phyloP scores from a whole-genome alignment of 2,113 vertebrate species.

The Hyperoodon ampullatus region DNA sequence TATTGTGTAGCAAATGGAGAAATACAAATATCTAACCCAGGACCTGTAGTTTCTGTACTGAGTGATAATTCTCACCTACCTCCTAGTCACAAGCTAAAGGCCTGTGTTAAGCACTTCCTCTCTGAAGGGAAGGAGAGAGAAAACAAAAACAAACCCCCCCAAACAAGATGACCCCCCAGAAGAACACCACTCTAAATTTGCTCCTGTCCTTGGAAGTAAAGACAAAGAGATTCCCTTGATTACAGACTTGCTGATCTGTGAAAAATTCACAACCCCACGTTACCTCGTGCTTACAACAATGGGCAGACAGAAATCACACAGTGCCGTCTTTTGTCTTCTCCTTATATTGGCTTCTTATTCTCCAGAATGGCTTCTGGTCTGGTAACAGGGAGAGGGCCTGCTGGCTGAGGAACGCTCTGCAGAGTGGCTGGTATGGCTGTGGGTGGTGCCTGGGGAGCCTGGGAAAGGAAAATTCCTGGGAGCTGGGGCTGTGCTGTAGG shows the following conservation, averaged over 20 bases:
- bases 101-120: neutral
- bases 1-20: neutral
- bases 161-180: neutral
- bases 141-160: neutral
- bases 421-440: neutral
- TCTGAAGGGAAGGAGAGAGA: neutral
- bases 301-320: slow-evolving; percentile 56
- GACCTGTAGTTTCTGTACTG: neutral
- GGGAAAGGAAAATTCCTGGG: slow-evolving; percentile 46
- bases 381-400: slow-evolving; percentile 25
- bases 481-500: neutral
- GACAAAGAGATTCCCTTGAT: slow-evolving; percentile 49
- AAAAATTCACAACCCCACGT: neutral
- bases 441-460: neutral
- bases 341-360: neutral
- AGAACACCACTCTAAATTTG: neutral
- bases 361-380: neutral
- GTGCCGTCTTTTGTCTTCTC: neutral
- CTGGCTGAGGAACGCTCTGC: neutral
- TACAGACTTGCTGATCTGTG: slow-evolving; percentile 64
- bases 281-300: neutral
- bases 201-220: slow-evolving; percentile 60
- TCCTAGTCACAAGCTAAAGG: neutral
- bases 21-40: neutral
- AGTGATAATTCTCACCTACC: neutral